These are phyloP conservation scores for Microcebus griseorufus DNA, from an alignment of 2,113 vertebrate species.

Conservation along the genomic window DNA sequence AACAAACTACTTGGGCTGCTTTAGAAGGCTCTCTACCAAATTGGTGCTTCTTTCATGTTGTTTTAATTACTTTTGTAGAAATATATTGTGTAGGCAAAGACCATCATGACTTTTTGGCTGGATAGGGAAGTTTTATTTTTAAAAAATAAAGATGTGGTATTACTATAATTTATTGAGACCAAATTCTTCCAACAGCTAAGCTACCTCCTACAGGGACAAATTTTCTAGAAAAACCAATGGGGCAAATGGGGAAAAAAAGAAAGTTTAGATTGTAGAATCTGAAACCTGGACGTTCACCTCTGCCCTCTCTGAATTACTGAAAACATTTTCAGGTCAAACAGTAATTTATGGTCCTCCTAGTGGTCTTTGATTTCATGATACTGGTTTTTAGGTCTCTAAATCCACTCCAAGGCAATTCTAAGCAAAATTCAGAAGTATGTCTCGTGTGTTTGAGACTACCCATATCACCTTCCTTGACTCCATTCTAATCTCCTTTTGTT, in stretches of 20 bases:
- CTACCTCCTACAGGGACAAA: neutral
- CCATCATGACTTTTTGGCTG: neutral
- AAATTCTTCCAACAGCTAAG: slow-evolving; percentile 13
- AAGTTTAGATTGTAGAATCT: neutral
- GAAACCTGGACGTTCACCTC: neutral
- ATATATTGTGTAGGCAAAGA: neutral
- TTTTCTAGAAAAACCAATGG: slow-evolving; percentile 44
- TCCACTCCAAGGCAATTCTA: neutral
- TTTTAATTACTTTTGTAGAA: slow-evolving; percentile 55
- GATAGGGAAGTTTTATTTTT: neutral
- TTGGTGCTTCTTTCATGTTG: slow-evolving; percentile 32
- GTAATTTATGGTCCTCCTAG: neutral
- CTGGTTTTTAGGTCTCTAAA: neutral
- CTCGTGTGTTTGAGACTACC: neutral
- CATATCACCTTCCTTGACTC: neutral
- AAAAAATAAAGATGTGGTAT: slow-evolving; percentile 4
- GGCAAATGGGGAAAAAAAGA: neutral
- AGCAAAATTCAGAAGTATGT: neutral
- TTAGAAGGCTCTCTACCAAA: slow-evolving; percentile 56
- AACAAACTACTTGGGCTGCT: slow-evolving; percentile 49
- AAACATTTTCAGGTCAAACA: neutral
- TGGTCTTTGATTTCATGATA: neutral
- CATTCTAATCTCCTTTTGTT: neutral
- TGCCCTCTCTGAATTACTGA: neutral
- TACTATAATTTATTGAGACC: neutral